These are phyloP conservation scores for Vanessa tameamea DNA, from an alignment of 1,140 invertebrate species.

Conservation along the genomic window DNA sequence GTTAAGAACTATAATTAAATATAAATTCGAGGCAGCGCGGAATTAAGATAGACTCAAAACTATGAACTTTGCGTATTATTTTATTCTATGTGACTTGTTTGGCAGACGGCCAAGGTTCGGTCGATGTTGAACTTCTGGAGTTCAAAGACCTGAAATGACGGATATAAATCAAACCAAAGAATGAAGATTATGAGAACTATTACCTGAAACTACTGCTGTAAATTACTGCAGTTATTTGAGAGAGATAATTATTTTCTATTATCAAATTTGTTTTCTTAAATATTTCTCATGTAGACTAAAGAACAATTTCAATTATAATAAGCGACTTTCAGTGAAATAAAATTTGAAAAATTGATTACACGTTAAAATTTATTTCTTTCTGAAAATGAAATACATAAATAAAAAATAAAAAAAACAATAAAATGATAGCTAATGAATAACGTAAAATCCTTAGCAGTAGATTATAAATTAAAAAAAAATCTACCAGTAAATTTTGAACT, in stretches of 20 bases:
- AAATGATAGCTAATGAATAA: too few species aligned
- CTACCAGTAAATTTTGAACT: too few species aligned
- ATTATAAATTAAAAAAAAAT: too few species aligned
- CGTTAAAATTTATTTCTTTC: too few species aligned
- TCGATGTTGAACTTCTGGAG: conserved; percentile 25
- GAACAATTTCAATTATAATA: too few species aligned
- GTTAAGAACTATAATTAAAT: neutral
- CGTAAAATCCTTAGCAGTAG: too few species aligned
- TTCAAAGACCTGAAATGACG: conserved; percentile 18
- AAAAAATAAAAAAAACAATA: too few species aligned
- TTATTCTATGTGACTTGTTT: conserved; percentile 16
- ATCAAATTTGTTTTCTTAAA: neutral
- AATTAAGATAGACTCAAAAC: conserved; percentile 10
- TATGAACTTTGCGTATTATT: conserved; percentile 15
- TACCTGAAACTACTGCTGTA: conserved; percentile 19
- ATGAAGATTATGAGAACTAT: conserved; percentile 4
- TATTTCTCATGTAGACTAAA: too few species aligned
- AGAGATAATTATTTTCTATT: neutral
- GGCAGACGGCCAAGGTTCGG: conserved; percentile 19
- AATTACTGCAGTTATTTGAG: neutral
- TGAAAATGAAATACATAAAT: too few species aligned
- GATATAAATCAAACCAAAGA: conserved; percentile 23
- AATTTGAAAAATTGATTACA: too few species aligned
- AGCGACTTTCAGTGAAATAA: too few species aligned
- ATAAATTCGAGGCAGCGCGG: neutral